A percentile compares a stretch with the other conserved stretches of the same genome.
These are phyloP conservation scores for Neuroterus valhalla DNA, from an alignment of 1,140 invertebrate genomes.

Conservation along the genomic window DNA sequence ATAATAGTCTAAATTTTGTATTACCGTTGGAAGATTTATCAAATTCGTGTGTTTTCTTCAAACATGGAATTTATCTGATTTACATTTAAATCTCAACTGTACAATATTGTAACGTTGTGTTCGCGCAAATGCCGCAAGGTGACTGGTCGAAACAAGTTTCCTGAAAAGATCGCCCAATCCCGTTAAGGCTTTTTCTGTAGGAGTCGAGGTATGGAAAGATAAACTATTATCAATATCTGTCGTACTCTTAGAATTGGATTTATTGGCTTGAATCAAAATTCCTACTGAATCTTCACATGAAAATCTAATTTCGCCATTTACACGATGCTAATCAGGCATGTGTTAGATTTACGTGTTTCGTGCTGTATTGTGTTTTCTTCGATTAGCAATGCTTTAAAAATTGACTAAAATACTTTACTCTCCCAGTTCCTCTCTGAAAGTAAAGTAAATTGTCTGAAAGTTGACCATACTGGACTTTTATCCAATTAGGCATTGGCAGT, in stretches of 20 bases:
- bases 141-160: slow-evolving; percentile 15
- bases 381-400: background rate
- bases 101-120: background rate
- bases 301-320: too few relatives aligned
- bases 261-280: background rate
- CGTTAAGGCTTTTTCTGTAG: slow-evolving; percentile 14
- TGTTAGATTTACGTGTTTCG: background rate
- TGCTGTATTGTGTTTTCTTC: background rate
- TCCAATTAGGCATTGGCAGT: background rate
- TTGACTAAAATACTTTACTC: background rate
- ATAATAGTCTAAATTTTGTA: too few relatives aligned
- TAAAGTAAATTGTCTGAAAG: background rate
- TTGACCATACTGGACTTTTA: background rate
- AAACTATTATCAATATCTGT: slow-evolving; percentile 1
- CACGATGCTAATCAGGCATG: too few relatives aligned
- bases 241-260: background rate
- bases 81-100: background rate
- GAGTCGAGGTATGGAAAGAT: background rate
- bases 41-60: background rate
- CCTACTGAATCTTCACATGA: background rate
- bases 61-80: background rate
- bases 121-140: background rate
- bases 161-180: slow-evolving; percentile 3
- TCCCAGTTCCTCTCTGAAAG: background rate
- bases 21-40: too few relatives aligned